Base-by-base conservation (phyloP, 2,888 invertebrate species). In the Gryllus longicercus region DNA sequence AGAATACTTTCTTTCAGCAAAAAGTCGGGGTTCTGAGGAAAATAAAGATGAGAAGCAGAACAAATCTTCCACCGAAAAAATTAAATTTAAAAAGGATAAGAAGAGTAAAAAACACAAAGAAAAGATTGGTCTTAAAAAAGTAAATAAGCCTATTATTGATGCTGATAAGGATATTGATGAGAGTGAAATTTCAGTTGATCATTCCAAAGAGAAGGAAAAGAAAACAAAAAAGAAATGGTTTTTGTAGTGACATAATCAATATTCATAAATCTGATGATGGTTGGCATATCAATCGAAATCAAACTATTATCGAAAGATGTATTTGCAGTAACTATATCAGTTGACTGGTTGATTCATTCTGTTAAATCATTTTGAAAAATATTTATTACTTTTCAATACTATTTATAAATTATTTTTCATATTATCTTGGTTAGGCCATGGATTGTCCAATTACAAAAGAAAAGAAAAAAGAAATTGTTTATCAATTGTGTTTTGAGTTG, bases 91-190 rank as follows among this genome's bases (percentile, higher is more conserved):
- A 81, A 90, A 90, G 84, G 89, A 88, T 81, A 89, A 89, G 82
- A 88, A 89, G 83, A 87, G 88, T 79, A 88, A 89, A 82, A 90
- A 90, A 85, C 90, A 90, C 85, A 86, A 88, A 5, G 87, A 86
- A 78, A 87, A 87, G 79, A 86, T 85, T 80, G 85, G 85, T 79
- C 83, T 84, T 80, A 91, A 90, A 84, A 91, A 90, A 84, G 84
- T 83, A 81, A 85, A 87, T 79, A 88, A 87, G 82, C 85, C 88
- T 74, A 74, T 25, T 11, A 49, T 80, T 50, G 91, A 92, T 85
- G 88, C 88, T 49, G 92, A 92, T 85, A 92, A 91, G 86, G 92
- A 90, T 84, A 87, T 90, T 76, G 90, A 91, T 84, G 90, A 90
- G 84, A 86, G 87, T 83, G 90, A 90, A 77, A 21, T 75, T 75